Conservation (phyloP, 1,140 invertebrate genomes). For the Drosophila prosaltans region DNA sequence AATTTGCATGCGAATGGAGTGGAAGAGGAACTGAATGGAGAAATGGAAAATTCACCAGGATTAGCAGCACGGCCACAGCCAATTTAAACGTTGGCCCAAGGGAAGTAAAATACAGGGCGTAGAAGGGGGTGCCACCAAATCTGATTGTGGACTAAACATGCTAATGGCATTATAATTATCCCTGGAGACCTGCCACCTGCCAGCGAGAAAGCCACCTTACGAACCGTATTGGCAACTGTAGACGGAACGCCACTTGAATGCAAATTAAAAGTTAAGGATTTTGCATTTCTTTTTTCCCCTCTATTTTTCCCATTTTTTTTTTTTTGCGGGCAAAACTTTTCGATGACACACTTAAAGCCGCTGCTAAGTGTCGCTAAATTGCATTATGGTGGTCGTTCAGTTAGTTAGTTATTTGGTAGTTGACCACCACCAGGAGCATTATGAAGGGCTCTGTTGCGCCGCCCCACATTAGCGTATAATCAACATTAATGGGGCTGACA, state of each 20-base stretch:
- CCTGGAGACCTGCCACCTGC: conserved; percentile 38
- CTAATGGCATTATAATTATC: conserved; percentile 82
- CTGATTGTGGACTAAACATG: conserved; percentile 78
- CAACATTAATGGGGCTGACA: conserved; percentile 78
- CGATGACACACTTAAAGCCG: conserved; percentile 66
- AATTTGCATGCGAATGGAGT: conserved; percentile 59
- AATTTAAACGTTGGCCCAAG: conserved; percentile 52
- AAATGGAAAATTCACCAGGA: conserved; percentile 33
- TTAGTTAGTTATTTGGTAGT: conserved; percentile 14
- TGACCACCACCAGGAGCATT: conserved; percentile 23
- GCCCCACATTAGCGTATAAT: conserved; percentile 74
- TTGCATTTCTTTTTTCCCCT: neutral
- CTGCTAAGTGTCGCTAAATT: conserved; percentile 56
- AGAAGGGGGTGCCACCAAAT: conserved; percentile 39
- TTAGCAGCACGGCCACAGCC: conserved; percentile 52
- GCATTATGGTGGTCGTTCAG: conserved; percentile 54
- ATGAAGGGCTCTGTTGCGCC: conserved; percentile 25
- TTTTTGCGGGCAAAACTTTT: conserved; percentile 36
- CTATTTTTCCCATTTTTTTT: neutral
- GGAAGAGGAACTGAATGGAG: conserved; percentile 2
- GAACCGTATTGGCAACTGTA: conserved; percentile 7
- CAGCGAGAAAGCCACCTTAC: conserved; percentile 25
- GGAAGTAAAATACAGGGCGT: neutral
- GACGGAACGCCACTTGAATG: conserved; percentile 47
- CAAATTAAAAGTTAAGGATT: conserved; percentile 57